Conservation (phyloP, 2,888 invertebrate genomes). For the Agonopterix alstromeriana region DNA sequence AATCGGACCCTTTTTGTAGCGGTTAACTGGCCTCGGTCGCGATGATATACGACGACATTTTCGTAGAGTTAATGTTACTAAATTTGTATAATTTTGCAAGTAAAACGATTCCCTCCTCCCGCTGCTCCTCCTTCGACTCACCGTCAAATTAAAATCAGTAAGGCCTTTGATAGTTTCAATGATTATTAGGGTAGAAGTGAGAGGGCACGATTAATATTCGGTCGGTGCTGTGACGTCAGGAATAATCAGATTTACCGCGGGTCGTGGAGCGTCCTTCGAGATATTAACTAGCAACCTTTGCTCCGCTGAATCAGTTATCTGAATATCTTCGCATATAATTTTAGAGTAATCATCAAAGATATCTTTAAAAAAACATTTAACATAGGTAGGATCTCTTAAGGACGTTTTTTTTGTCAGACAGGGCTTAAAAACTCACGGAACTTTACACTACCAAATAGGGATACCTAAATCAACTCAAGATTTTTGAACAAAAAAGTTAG, state of each 20-base stretch:
- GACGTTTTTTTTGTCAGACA: too few relatives aligned
- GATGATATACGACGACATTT: constrained; percentile 46
- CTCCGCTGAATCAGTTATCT: constrained; percentile 12
- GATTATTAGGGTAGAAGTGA: constrained; percentile 37
- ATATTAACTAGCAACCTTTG: constrained; percentile 30
- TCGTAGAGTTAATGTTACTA: constrained; percentile 34
- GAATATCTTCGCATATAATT: too few relatives aligned
- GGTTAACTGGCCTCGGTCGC: constrained; percentile 30
- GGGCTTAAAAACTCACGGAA: too few relatives aligned
- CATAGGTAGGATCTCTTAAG: too few relatives aligned
- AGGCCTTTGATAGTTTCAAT: constrained; percentile 28
- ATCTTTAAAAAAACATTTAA: too few relatives aligned
- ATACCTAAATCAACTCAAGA: too few relatives aligned
- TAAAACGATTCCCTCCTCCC: constrained; percentile 31
- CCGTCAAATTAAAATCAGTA: constrained; percentile 22
- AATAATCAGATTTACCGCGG: constrained; percentile 51
- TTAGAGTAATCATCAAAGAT: too few relatives aligned
- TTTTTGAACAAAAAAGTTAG: too few relatives aligned
- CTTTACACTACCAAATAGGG: too few relatives aligned
- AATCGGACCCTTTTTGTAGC: constrained; percentile 35
- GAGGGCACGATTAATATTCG: constrained; percentile 49
- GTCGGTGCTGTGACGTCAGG: constrained; percentile 36
- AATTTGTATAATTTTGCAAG: constrained; percentile 44
- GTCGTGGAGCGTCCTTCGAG: constrained; percentile 35
- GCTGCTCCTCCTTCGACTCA: constrained; percentile 27